These are phyloP conservation scores for Microcebus murinus DNA, from an alignment of 2,113 vertebrate species.

Conservation along the genomic window DNA sequence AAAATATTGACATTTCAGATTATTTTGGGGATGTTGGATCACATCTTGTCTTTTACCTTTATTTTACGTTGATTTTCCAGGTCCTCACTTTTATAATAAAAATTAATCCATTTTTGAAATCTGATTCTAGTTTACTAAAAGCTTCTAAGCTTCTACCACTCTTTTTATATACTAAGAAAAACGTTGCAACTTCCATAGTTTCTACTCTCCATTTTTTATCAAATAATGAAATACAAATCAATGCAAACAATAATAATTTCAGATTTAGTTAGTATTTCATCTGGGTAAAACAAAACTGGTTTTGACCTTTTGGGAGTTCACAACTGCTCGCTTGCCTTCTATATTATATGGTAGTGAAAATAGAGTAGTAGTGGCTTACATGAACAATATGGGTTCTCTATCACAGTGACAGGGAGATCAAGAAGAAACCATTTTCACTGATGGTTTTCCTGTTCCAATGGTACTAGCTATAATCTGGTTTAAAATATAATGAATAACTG, in stretches of 20 bases:
- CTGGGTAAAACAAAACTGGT: background rate
- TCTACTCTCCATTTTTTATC: background rate
- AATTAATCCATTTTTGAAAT: background rate
- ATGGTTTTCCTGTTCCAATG: background rate
- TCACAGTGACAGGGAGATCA: background rate
- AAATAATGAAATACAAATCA: slow-evolving; percentile 17
- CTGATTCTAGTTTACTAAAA: slow-evolving; percentile 1
- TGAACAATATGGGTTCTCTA: background rate
- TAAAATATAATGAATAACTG: background rate
- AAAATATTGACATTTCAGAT: slow-evolving; percentile 54
- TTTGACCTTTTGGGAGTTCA: slow-evolving; percentile 9
- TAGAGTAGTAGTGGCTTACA: background rate
- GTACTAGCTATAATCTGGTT: background rate
- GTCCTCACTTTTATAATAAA: background rate
- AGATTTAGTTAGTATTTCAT: background rate
- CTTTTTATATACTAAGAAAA: slow-evolving; percentile 2
- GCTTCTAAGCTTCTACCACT: background rate
- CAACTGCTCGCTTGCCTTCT: background rate
- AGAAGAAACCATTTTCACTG: background rate
- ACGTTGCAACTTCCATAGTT: background rate
- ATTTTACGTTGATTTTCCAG: slow-evolving; percentile 39
- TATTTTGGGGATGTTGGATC: slow-evolving; percentile 47
- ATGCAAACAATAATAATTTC: background rate
- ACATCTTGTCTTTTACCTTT: background rate
- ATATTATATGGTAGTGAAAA: background rate